Evolutionary conservation across 2,797 vertebrate species (phyloP), one percentile per base, ranked within the genome.

Genomic region (Danio aesculapii): DNA sequence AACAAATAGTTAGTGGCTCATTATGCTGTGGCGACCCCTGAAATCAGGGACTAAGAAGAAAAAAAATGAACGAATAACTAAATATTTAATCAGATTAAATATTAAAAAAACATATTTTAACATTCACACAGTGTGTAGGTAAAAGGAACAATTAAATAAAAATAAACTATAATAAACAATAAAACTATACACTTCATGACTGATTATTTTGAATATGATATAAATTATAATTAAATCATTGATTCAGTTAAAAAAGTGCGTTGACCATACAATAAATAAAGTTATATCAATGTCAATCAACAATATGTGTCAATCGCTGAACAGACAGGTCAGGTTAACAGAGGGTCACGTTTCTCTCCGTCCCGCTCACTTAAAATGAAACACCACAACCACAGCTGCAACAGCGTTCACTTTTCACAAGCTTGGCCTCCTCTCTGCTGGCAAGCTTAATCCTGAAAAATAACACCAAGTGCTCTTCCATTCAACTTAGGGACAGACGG

Each of bases 351-450:
- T 11, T 39, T 6, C 58, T 49, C 44, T 73, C 13, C 21, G 44
- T 69, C 52, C 19, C 8, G 0, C 58, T 80, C 63, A 58, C 50
- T 50, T 43, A 64, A 43, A 83, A 83, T 58, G 53, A 71, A 72
- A 57, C 19, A 62, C 44, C 21, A 64, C 77, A 79, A 78, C 49
- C 46, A 76, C 81, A 70, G 79, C 67, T 82, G 68, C 70, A 72
- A 21, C 55, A 17, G 57, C 14, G 70, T 79, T 82, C 52, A 69
- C 12, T 53, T 83, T 81, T 85, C 81, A 79, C 70, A 84, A 81
- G 53, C 75, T 81, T 75, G 73, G 73, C 68, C 53, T 84, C 30
- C 63, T 19, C 64, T 75, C 61, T 53, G 47, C 21, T 79, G 55
- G 69, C 75, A 81, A 55, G 72, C 46, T 63, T 75, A 77, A 73